Evolutionary conservation across 1,140 invertebrate species (phyloP).

Genomic region (Dicyema japonicum): DNA sequence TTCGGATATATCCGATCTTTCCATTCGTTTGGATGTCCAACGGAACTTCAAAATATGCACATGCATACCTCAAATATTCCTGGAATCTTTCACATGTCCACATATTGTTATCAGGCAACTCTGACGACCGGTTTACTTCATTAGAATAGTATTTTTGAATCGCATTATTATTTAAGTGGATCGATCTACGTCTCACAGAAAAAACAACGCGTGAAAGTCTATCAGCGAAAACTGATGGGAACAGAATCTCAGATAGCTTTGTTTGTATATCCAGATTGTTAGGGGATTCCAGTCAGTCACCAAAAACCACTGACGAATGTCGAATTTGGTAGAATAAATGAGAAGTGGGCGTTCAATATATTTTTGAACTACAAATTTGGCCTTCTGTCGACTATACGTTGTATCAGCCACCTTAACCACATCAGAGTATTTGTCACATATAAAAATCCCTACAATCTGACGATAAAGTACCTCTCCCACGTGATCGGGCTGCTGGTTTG

Average conservation of each 20-base stretch:
- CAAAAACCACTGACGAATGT: slow-evolving; percentile 41
- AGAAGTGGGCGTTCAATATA: slow-evolving; percentile 44
- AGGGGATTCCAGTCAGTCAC: slow-evolving; percentile 54
- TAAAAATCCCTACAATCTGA: not conserved
- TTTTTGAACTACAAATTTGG: slow-evolving; percentile 61
- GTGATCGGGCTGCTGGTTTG: slow-evolving; percentile 62
- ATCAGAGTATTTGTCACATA: not conserved
- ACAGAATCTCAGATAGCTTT: slow-evolving; percentile 53
- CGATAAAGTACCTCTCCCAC: slow-evolving; percentile 28
- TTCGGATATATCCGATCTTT: slow-evolving; percentile 40
- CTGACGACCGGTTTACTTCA: slow-evolving; percentile 30
- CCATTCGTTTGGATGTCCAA: slow-evolving; percentile 9
- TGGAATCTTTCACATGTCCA: slow-evolving; percentile 36
- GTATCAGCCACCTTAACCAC: not conserved
- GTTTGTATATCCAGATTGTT: slow-evolving; percentile 62
- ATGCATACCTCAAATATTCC: slow-evolving; percentile 13
- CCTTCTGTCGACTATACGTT: slow-evolving; percentile 22
- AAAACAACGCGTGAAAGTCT: slow-evolving; percentile 45
- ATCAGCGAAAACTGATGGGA: slow-evolving; percentile 51
- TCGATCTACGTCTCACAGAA: slow-evolving; percentile 15
- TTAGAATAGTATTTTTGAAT: slow-evolving; percentile 64
- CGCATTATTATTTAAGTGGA: slow-evolving; percentile 65
- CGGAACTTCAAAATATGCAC: slow-evolving; percentile 2
- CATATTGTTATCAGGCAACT: slow-evolving; percentile 41
- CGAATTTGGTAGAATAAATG: slow-evolving; percentile 60